Conservation (phyloP, 2,113 vertebrate genomes). For the Engystomops pustulosus region DNA sequence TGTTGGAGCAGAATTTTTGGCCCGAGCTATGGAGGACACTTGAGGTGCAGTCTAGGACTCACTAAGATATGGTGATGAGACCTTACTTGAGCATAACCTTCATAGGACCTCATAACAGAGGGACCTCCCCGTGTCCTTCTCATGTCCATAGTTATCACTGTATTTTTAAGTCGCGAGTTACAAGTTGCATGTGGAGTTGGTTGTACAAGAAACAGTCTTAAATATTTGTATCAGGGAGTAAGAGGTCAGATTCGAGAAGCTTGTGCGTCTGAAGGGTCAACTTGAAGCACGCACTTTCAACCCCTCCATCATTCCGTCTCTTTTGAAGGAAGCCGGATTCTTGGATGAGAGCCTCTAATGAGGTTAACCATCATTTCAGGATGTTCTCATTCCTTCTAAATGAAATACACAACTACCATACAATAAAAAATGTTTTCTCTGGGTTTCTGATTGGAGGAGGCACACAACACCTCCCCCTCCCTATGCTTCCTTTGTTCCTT, state of each 20-base stretch:
- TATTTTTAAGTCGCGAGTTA: neutral
- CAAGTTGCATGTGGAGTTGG: neutral
- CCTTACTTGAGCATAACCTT: neutral
- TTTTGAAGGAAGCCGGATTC: slow-evolving; percentile 16
- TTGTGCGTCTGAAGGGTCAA: slow-evolving; percentile 8
- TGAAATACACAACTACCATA: slow-evolving; percentile 35
- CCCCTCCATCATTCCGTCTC: slow-evolving; percentile 6
- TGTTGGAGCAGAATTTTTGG: too few species aligned
- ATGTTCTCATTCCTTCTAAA: slow-evolving; percentile 41
- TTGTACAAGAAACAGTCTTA: neutral
- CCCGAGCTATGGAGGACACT: too few species aligned
- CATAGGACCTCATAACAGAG: neutral
- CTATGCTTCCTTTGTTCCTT: neutral
- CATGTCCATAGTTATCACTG: neutral
- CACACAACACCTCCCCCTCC: neutral
- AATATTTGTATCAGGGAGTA: slow-evolving; percentile 33
- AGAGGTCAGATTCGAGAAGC: slow-evolving; percentile 2
- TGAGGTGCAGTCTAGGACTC: too few species aligned
- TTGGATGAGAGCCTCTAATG: slow-evolving; percentile 35
- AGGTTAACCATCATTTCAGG: slow-evolving; percentile 40
- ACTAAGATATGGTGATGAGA: too few species aligned
- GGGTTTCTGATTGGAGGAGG: neutral
- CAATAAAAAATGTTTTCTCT: slow-evolving; percentile 21
- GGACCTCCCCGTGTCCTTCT: neutral
- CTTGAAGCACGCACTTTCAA: slow-evolving; percentile 14